These are phyloP conservation scores for Linnaemya vulpina DNA, from an alignment of 2,888 invertebrate species.

Conservation along the genomic window DNA sequence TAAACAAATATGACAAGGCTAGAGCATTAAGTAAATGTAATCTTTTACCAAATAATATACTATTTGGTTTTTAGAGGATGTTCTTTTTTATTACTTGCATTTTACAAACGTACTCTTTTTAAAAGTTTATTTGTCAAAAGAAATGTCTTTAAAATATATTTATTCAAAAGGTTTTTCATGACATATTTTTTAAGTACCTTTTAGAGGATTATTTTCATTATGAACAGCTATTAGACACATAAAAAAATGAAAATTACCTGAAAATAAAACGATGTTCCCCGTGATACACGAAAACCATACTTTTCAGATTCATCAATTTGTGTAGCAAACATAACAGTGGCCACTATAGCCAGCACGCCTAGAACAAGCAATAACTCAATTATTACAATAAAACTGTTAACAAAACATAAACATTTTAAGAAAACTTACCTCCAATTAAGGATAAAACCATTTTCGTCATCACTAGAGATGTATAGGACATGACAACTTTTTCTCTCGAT, in stretches of 20 bases:
- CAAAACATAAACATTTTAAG: neutral
- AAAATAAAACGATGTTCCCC: conserved; percentile 94
- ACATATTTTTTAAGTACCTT: neutral
- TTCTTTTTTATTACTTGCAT: too few species aligned
- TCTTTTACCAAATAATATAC: too few species aligned
- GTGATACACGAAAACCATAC: conserved; percentile 88
- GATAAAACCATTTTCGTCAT: conserved; percentile 91
- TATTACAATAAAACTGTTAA: too few species aligned
- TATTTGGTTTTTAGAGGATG: too few species aligned
- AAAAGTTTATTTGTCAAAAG: too few species aligned
- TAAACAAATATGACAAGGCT: too few species aligned
- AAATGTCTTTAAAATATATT: too few species aligned
- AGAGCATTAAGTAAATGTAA: too few species aligned
- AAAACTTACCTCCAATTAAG: conserved; percentile 88
- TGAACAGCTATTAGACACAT: too few species aligned
- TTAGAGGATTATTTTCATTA: too few species aligned
- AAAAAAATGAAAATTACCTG: conserved; percentile 85
- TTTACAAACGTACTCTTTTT: too few species aligned
- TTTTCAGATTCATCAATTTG: conserved; percentile 91
- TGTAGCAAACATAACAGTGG: conserved; percentile 92
- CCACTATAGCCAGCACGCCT: conserved; percentile 91
- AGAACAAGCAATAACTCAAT: conserved; percentile 4
- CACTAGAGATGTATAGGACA: conserved; percentile 90
- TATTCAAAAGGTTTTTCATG: neutral
- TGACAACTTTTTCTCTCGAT: conserved; percentile 90